Evolutionary conservation across 2,888 invertebrate genomes (phyloP), one percentile per base, ranked within the genome.

Genomic region (Zygogramma bicolorata): DNA sequence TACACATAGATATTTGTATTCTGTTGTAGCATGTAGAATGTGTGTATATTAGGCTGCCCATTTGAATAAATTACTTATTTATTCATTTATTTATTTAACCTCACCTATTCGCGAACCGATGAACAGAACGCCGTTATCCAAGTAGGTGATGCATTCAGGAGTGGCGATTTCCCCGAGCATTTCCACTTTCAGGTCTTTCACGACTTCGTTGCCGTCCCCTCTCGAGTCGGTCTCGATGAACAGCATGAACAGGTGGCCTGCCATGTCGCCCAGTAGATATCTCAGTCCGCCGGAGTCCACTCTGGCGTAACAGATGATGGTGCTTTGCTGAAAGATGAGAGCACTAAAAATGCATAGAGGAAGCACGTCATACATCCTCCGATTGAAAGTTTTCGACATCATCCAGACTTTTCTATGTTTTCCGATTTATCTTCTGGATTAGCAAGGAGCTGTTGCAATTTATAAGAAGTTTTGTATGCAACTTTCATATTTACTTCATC

Each of bases 101-200:
- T n/a, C n/a, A 0, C 99, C 99, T 65, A 99, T 90, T 13, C 98
- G 92, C 0, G 98, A 98, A 0, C 99, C 99, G 80, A 99, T 92
- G 85, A 95, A 99, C 27, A 99, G 93, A 7, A 99, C 98, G 8
- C 98, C 98, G 87, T 99, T 99, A 88, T 99, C 99, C 75, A 99
- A 89, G 87, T 99, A 99, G 0, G 98, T 98, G 85, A 99, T 94
- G 84, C 98, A 97, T 86, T 99, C 98, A 0, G 99, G 98, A 73
- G 98, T 97, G 4, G 95, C 95, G 66, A 96, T 95, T 87, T 96
- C 96, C 20, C 96, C 97, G 3, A 98, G 88, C 15, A 96, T 89
- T 86, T 98, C 97, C 1, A 98, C 97, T 88, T 97, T 97, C 20
- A 98, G 90, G 85, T 98, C 97, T 85, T 94, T 96, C 3, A 98